Conservation (phyloP, 1,140 invertebrate species). For the Caerostris darwini region DNA sequence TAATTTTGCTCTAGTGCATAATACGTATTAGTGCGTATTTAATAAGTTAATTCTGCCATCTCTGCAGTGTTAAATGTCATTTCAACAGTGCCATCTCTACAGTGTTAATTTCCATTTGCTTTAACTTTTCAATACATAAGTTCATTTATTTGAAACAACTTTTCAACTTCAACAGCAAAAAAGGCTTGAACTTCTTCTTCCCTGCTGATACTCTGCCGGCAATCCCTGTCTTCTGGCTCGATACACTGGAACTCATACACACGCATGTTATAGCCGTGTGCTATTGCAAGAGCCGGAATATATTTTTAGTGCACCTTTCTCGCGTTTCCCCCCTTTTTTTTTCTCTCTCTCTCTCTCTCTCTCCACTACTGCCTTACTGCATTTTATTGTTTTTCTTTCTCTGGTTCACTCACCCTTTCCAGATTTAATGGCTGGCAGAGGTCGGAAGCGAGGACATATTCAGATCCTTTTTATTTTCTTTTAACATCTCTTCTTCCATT, state of each 20-base stretch:
- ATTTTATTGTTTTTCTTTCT: slow-evolving; percentile 49
- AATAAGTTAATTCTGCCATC: too few species aligned
- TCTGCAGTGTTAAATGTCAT: too few species aligned
- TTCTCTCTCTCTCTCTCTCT: not conserved
- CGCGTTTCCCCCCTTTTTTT: not conserved
- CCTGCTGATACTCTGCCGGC: not conserved
- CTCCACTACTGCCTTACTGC: not conserved
- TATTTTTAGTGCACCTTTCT: slow-evolving; percentile 55
- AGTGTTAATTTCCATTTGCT: too few species aligned
- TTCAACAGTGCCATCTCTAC: too few species aligned
- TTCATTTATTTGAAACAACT: too few species aligned
- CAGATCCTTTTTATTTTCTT: not conserved
- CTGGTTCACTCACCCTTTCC: slow-evolving; percentile 24
- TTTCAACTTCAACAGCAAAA: not conserved
- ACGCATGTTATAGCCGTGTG: not conserved
- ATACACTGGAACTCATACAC: not conserved
- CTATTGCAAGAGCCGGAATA: slow-evolving; percentile 16
- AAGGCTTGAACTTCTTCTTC: too few species aligned
- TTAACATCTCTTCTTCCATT: not conserved
- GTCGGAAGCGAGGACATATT: slow-evolving; percentile 20
- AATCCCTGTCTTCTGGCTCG: not conserved
- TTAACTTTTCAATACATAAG: too few species aligned
- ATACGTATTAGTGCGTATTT: too few species aligned
- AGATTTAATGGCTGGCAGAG: slow-evolving; percentile 31
- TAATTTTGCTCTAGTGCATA: too few species aligned